Evolutionary conservation across 2,113 vertebrate genomes (phyloP).

Genomic region (Platysternon megacephalum): DNA sequence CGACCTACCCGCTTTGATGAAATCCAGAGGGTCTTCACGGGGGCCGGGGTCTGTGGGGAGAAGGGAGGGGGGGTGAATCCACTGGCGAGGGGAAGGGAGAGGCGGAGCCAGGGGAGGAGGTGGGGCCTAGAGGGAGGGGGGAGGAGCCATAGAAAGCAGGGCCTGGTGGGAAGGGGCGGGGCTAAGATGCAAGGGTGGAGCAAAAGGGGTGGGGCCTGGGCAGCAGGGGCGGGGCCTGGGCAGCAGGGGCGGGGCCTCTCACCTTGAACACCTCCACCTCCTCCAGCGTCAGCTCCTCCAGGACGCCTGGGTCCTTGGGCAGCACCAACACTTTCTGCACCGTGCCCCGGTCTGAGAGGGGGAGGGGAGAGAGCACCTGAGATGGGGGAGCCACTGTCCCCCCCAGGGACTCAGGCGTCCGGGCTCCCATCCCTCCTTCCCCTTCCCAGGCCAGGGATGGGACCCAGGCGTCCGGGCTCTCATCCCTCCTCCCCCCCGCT

Average conservation of each 20-base stretch:
- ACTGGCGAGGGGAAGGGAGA: too few relatives aligned
- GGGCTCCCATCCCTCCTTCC: not conserved
- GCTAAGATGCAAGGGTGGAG: not conserved
- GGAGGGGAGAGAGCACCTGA: not conserved
- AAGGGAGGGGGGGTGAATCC: not conserved
- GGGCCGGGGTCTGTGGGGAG: conserved; percentile 73
- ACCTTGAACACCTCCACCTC: conserved; percentile 88
- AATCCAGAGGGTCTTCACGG: conserved; percentile 87
- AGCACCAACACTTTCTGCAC: conserved; percentile 88
- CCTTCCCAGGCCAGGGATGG: not conserved
- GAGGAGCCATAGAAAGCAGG: not conserved
- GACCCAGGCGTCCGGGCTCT: not conserved
- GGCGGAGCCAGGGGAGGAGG: not conserved
- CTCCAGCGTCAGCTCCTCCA: conserved; percentile 85
- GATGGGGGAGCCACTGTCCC: not conserved
- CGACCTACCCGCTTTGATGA: conserved; percentile 86
- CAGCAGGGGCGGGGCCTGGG: not conserved
- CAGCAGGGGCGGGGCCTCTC: not conserved
- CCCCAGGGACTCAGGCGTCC: not conserved
- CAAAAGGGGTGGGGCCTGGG: not conserved
- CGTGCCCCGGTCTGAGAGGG: conserved; percentile 79
- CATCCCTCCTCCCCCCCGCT: too few relatives aligned
- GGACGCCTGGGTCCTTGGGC: conserved; percentile 80
- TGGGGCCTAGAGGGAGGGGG: too few relatives aligned
- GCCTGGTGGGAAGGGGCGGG: not conserved